Base-by-base conservation (phyloP, 2,113 vertebrate genomes). In the Hylia prasina region DNA sequence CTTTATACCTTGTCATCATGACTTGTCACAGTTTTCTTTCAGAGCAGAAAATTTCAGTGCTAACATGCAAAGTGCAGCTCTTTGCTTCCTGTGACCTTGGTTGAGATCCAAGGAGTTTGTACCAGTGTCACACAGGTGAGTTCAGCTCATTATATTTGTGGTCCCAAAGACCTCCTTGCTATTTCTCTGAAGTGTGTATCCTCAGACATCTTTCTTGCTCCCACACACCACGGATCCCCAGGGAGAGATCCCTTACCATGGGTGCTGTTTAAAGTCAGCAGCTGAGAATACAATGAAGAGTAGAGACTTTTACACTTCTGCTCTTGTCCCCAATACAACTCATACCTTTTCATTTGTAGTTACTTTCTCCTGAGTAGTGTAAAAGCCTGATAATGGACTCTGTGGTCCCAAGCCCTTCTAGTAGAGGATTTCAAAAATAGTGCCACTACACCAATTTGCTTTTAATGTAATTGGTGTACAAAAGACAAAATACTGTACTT, bases 201-300 rank as follows among this genome's bases (percentile, higher is more conserved):
- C 66, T 88, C 78, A 90, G 78, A 82, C 9, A 7, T 84, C 68
- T 39, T 73, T 82, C 66, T 87, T 82, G 19, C 53, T 89, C 65
- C 40, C 28, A 48, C 63, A 61, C 0, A 2, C 39, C n/a, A 15
- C 0, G 2, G 40, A 95, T 65, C 14, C 30, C 30, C 13, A 73
- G 39, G 45, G 70, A 89, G 22, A 0, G 2, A 71, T 72, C 33
- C 47, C 19, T 79, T 60, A 61, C 37, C 4, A 2, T 85, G 64
- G 25, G 22, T 73, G 51, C 51, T 70, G 37, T 71, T 78, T 82
- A 47, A 66, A 83, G 37, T 47, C 44, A 79, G 54, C 47, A 77
- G 61, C 66, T 77, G 77, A 70, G 79, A 92, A 89, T 35, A 15
- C 25, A 78, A 4, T 16, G 71, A 83, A 51, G n/a, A 50, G 3